A percentile compares a stretch with the other conserved stretches of the same genome.
phyloP scores from a whole-genome alignment of 2,113 vertebrate species.

The Stictonetta naevosa region DNA sequence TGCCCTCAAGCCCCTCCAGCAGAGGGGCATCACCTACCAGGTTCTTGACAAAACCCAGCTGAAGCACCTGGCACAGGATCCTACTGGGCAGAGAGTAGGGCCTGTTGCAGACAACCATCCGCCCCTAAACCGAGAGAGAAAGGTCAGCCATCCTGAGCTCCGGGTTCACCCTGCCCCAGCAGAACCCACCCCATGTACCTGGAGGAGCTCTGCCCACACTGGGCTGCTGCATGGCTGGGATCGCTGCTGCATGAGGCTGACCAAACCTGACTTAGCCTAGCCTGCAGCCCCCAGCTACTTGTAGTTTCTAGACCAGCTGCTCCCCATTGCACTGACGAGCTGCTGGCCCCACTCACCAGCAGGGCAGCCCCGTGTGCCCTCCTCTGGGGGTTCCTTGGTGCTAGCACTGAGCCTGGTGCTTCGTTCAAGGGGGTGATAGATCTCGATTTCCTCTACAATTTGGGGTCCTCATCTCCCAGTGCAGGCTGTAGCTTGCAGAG shows the following conservation, averaged over 20 bases:
- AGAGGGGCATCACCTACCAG: background rate
- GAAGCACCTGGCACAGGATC: background rate
- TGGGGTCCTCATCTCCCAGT: background rate
- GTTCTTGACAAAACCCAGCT: background rate
- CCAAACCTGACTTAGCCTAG: accelerated
- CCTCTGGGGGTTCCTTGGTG: accelerated
- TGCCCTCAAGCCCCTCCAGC: background rate
- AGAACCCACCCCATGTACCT: accelerated
- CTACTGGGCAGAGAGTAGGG: background rate
- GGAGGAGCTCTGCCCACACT: background rate
- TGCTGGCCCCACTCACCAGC: background rate
- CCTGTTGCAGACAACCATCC: accelerated
- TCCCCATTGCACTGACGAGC: background rate
- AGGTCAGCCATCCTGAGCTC: background rate
- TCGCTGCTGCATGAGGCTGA: background rate
- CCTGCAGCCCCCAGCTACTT: background rate
- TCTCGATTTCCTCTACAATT: background rate
- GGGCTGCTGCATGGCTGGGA: accelerated
- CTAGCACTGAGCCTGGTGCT: background rate
- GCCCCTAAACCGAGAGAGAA: background rate
- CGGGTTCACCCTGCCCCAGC: accelerated
- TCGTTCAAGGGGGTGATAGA: too few species aligned
- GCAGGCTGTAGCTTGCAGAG: background rate
- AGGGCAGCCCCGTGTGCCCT: background rate
- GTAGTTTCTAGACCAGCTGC: background rate